A percentile compares a stretch with the other conserved stretches of the same genome.
phyloP scores from a whole-genome alignment of 2,888 invertebrate genomes.

The Eudasyphora cyanicolor region DNA sequence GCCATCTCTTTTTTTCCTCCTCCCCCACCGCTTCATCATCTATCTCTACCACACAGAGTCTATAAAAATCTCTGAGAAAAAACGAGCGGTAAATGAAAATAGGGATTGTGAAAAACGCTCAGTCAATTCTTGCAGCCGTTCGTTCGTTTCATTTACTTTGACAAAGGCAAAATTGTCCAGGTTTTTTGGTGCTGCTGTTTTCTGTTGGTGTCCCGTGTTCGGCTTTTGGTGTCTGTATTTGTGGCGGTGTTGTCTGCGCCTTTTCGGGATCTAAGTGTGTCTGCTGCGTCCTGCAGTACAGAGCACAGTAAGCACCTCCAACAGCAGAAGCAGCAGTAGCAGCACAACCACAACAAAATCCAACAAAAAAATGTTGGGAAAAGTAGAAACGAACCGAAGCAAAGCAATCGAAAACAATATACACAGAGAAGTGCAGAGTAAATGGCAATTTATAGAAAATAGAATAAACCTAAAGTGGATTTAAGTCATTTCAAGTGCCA shows the following conservation, averaged over 20 bases:
- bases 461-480: slow-evolving; percentile 42
- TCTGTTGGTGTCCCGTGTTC: neutral
- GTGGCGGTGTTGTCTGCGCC: neutral
- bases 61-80: neutral
- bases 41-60: no score
- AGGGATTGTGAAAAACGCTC: neutral
- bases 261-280: neutral
- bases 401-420: slow-evolving; percentile 43
- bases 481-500: slow-evolving; percentile 52
- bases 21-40: no score
- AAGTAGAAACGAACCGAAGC: neutral
- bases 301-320: neutral
- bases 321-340: no score
- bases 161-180: slow-evolving; percentile 23
- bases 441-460: slow-evolving; percentile 49
- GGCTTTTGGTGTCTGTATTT: neutral
- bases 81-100: neutral
- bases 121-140: slow-evolving; percentile 14
- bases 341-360: neutral
- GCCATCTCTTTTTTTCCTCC: neutral
- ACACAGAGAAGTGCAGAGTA: slow-evolving; percentile 22
- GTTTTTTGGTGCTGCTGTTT: neutral
- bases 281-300: neutral
- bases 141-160: slow-evolving; percentile 37
- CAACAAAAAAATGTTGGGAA: neutral